phyloP scores from a whole-genome alignment of 37 sponge, comb jelly and placozoan genomes.

The Lycopodina hypogea region DNA sequence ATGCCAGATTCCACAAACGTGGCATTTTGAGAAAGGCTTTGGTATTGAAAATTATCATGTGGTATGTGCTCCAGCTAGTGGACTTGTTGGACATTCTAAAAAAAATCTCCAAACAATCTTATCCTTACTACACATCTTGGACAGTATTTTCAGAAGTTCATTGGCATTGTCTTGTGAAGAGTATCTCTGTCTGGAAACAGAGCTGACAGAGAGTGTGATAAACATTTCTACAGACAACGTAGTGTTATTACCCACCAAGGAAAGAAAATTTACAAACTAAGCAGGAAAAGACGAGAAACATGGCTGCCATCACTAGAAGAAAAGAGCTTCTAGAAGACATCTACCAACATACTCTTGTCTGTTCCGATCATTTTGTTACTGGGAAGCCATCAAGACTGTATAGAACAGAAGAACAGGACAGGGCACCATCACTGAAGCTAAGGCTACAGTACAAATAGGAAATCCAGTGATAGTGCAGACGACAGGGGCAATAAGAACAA shows the following conservation, averaged over 20 bases:
- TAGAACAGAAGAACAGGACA: neutral
- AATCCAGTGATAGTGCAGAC: neutral
- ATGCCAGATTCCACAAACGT: too few species aligned
- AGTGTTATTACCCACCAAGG: constrained; percentile 18
- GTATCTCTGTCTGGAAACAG: constrained; percentile 25
- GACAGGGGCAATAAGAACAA: neutral
- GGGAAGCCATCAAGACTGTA: constrained; percentile 4
- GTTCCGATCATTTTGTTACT: constrained; percentile 17
- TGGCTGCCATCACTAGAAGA: constrained; percentile 10
- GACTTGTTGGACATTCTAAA: too few species aligned
- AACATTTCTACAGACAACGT: constrained; percentile 11
- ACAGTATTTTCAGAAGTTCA: too few species aligned
- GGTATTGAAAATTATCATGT: too few species aligned
- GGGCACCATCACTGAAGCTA: constrained; percentile 25
- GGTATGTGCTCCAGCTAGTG: too few species aligned
- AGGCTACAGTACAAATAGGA: neutral
- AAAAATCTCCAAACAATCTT: too few species aligned
- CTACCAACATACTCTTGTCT: constrained; percentile 9
- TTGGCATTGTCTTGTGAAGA: too few species aligned
- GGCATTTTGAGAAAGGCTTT: neutral
- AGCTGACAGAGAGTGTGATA: constrained; percentile 4
- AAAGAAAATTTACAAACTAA: neutral
- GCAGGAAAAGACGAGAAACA: constrained; percentile 1
- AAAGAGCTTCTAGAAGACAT: too few species aligned
- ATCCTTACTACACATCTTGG: too few species aligned